Percentiles rank a stretch among this genome's conserved stretches.
Conservation (phyloP, 2,888 invertebrate genomes). For the Crocallis elinguaria region DNA sequence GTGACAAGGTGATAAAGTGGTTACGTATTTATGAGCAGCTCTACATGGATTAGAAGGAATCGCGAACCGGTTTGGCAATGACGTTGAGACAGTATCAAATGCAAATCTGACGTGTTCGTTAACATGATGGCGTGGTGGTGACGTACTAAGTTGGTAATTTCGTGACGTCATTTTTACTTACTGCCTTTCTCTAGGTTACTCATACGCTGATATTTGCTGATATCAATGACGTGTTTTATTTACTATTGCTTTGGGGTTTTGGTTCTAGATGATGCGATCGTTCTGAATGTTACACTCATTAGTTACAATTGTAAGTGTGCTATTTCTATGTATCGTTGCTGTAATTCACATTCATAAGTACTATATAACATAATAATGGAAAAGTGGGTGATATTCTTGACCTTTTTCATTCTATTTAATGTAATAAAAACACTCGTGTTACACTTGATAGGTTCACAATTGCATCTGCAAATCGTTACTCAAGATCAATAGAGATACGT, state of each 20-base stretch:
- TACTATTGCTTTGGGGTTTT: background rate
- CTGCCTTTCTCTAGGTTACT: background rate
- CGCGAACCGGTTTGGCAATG: constrained; percentile 29
- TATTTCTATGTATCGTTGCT: too few species aligned
- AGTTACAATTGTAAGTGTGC: too few species aligned
- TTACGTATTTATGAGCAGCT: background rate
- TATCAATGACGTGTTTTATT: background rate
- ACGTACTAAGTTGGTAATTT: constrained; percentile 5
- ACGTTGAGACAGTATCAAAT: constrained; percentile 13
- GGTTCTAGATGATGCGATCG: background rate
- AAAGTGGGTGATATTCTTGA: too few species aligned
- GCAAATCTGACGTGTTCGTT: constrained; percentile 23
- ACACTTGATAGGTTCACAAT: too few species aligned
- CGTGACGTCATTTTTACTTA: constrained; percentile 11
- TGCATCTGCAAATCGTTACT: too few species aligned
- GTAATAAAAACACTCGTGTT: too few species aligned
- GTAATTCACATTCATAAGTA: too few species aligned
- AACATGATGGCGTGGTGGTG: constrained; percentile 9
- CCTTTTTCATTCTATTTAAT: too few species aligned
- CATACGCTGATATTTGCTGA: background rate
- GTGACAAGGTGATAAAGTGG: background rate
- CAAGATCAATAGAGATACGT: too few species aligned
- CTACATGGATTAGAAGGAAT: constrained; percentile 13
- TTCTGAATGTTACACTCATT: background rate
- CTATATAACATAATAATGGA: too few species aligned